Base-by-base conservation (phyloP, 2,888 invertebrate genomes). In the Resseliella maxima region DNA sequence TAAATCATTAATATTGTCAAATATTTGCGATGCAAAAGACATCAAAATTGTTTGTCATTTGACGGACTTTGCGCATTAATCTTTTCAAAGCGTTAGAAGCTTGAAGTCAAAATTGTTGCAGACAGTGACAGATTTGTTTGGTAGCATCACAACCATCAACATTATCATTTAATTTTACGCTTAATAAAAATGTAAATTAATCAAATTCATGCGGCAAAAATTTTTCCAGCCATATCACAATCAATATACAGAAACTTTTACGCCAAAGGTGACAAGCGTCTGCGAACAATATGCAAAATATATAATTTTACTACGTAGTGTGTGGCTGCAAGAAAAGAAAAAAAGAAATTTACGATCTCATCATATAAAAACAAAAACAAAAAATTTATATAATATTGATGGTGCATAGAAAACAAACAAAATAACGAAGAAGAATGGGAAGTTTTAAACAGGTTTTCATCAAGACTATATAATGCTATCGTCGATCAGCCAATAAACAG, bases 161-260 rank as follows among this genome's bases (percentile, higher is more conserved):
- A 35, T 72, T 18, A 72, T 35, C 72, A 31, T 31, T 31, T 31
- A 72, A 72, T 72, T 72, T 72, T 72, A 27, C 72, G 72, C 72
- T 72, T 72, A 72, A 72, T 72, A 72, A 72, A 72, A 72, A 72
- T 72, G 72, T 72, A 72, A 27, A 72, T 72, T 31, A 72, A 72
- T 72, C 72, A 72, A 72, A 72, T 1, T 72, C 35, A 72, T 72
- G 72, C 72, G 1, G 18, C 18, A 35, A n/a, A n/a, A 31, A 72
- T 31, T 50, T 59, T 72, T 12, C 15, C 72, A 35, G 72, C 27
- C 72, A 72, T 15, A 12, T 72, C 72, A 35, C 10, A 24, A 59
- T 59, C 59, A 59, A 59, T 59, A 59, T 50, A 24, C 5, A 59
- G 2, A n/a, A 24, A 59, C 2, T 3, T 6, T 72, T 72, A 31